These are phyloP conservation scores for Pollenia angustigena DNA, from an alignment of 2,888 invertebrate species.

Conservation along the genomic window DNA sequence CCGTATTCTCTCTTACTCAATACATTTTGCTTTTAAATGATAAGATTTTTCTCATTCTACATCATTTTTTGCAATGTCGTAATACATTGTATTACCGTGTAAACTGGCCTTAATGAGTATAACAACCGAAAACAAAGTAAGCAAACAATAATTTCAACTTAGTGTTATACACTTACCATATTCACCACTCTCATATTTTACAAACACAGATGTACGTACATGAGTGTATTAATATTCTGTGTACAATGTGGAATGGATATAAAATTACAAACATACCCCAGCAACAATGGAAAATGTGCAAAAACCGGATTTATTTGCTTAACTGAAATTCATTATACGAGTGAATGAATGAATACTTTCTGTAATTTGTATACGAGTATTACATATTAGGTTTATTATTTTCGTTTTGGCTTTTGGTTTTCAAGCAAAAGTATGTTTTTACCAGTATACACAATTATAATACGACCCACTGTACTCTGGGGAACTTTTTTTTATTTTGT, in stretches of 20 bases:
- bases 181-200: slow-evolving; percentile 15
- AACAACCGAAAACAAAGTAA: slow-evolving; percentile 17
- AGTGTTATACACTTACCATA: neutral
- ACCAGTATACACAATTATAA: neutral
- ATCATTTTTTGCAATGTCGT: no score
- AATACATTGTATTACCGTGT: no score
- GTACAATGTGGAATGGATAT: no score
- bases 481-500: neutral
- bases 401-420: neutral
- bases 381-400: slow-evolving; percentile 32
- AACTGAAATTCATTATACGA: slow-evolving; percentile 15
- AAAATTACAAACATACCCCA: slow-evolving; percentile 15
- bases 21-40: no score
- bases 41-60: no score
- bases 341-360: neutral
- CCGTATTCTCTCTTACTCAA: no score
- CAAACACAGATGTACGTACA: neutral
- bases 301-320: slow-evolving; percentile 53
- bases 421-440: neutral
- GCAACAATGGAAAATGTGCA: neutral
- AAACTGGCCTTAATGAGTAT: no score
- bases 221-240: no score
- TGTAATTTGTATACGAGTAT: neutral
- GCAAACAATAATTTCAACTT: neutral
- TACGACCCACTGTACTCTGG: slow-evolving; percentile 41